Base-by-base conservation (phyloP, 2,888 invertebrate genomes). In the Cactoblastis cactorum region DNA sequence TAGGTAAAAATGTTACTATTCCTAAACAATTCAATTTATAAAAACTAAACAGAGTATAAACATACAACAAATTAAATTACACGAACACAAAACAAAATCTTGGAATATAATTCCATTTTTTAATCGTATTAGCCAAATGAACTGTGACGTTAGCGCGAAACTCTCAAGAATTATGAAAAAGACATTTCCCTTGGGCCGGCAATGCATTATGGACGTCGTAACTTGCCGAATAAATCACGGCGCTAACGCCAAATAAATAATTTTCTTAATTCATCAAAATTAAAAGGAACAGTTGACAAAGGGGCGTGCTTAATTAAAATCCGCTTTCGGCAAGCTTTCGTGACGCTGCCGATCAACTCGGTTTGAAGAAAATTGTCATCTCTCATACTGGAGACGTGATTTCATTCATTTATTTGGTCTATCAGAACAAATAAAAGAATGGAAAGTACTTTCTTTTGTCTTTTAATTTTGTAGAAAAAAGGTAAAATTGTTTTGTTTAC, bases 181-280 rank as follows among this genome's bases (percentile, higher is more conserved):
- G 71, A 77, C 76, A 79, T 80, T 80, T 77, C 77, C 75, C 63
- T 38, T 69, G 76, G 63, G 69, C 61, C 65, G 59, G 66, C 67
- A 69, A 74, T 70, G 70, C 72, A 76, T 78, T 79, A 77, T 75
- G 77, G 79, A 77, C 72, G 77, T 76, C 67, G 70, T 80, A 79
- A 79, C 74, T 81, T 73, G 60, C 69, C 64, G 71, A 78, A 85
- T 87, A 83, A 89, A 87, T 85, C 84, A 86, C 76, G 65, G 76
- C 76, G 80, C 81, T 73, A 80, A 79, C 80, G 79, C 77, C 80
- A 83, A 83, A 86, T 85, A 85, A 86, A 86, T 86, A 82, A 86
- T 87, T 83, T 85, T 81, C 87, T 86, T 84, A 85, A 87, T 85
- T 86, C 85, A 84, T 89, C 85, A 86, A 86, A 87, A 87, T 86